phyloP scores from a whole-genome alignment of 2,113 vertebrate genomes.

The Rhinolophus sinicus region DNA sequence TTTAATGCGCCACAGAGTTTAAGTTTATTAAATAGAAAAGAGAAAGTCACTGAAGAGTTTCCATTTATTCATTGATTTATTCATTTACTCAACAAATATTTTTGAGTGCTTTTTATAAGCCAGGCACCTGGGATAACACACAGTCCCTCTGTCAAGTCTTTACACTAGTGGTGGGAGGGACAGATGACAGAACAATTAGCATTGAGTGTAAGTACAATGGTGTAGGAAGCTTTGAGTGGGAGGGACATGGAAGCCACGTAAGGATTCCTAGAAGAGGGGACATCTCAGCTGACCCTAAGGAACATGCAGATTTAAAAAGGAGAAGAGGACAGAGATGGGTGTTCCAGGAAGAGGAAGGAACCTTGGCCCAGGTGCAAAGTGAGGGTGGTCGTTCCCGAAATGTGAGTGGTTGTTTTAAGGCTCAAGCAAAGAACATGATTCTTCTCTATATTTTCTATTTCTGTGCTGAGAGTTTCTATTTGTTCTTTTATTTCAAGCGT shows the following conservation, averaged over 20 bases:
- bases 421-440: background rate
- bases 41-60: background rate
- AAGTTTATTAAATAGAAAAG: background rate
- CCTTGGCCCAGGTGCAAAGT: background rate
- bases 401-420: background rate
- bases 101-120: background rate
- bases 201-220: background rate
- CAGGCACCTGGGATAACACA: background rate
- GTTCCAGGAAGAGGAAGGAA: background rate
- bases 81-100: background rate
- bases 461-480: background rate
- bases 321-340: background rate
- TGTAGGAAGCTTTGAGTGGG: background rate
- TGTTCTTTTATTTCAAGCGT: background rate
- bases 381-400: background rate
- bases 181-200: background rate
- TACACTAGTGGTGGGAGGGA: background rate
- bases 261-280: background rate
- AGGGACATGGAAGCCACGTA: background rate
- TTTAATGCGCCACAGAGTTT: background rate
- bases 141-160: background rate
- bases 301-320: background rate
- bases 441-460: background rate
- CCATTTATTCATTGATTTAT: background rate
- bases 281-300: background rate